Percentiles rank a stretch among this genome's conserved stretches.
Evolutionary conservation across 2,797 vertebrate genomes (phyloP).

Genomic region (Cuculus canorus): DNA sequence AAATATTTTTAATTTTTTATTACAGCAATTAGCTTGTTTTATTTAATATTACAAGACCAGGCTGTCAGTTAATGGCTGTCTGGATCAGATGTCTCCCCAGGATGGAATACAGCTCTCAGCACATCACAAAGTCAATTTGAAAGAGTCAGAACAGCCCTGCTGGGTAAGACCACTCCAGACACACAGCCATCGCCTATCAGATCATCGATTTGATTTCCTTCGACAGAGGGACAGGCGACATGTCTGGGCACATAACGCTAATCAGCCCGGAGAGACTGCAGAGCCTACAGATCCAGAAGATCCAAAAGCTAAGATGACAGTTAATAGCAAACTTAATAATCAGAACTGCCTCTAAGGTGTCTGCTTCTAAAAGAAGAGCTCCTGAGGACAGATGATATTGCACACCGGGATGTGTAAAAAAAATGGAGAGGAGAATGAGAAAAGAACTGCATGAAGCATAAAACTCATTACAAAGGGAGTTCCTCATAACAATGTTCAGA

Average conservation of each 20-base stretch:
- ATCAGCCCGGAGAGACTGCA: not conserved
- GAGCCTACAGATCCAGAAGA: not conserved
- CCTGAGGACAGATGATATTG: fast-evolving
- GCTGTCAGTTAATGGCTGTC: not conserved
- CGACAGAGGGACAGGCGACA: not conserved
- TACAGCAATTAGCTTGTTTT: not conserved
- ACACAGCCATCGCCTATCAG: fast-evolving
- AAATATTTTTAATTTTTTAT: not conserved
- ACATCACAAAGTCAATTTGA: not conserved
- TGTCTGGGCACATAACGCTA: fast-evolving
- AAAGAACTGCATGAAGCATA: not conserved
- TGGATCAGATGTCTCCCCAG: not conserved
- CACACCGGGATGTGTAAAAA: fast-evolving
- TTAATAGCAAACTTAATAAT: fast-evolving
- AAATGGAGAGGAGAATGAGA: not conserved
- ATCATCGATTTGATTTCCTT: not conserved
- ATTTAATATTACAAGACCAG: not conserved
- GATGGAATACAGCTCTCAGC: not conserved
- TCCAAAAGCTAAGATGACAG: not conserved
- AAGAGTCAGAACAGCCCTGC: not conserved
- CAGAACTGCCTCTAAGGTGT: not conserved
- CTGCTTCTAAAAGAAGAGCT: not conserved
- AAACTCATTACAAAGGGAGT: not conserved
- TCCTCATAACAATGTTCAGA: fast-evolving
- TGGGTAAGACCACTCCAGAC: not conserved